Percentiles rank a stretch among this genome's conserved stretches.
phyloP scores from a whole-genome alignment of 2,797 vertebrate species.

The Gallirallus australis region DNA sequence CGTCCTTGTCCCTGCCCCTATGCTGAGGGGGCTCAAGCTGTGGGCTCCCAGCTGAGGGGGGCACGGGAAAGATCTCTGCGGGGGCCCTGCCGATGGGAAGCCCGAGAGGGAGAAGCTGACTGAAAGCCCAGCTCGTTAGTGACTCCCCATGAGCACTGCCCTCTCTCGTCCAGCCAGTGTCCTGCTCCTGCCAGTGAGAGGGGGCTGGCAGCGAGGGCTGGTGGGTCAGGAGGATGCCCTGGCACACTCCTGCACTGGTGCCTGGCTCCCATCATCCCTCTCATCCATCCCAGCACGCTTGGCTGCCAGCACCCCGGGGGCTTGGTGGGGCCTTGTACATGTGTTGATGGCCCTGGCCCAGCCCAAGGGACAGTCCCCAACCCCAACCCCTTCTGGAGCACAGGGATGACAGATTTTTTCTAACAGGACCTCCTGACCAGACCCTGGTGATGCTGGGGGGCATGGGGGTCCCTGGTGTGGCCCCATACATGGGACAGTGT shows the following conservation, averaged over 20 bases:
- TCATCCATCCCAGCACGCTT: fast-evolving
- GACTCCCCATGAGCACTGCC: not conserved
- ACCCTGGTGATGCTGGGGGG: not conserved
- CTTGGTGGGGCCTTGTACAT: fast-evolving
- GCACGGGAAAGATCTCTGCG: not conserved
- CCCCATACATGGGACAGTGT: not conserved
- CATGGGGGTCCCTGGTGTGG: fast-evolving
- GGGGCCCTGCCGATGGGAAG: not conserved
- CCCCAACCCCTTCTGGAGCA: not conserved
- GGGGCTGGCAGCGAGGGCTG: not conserved
- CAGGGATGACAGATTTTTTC: not conserved
- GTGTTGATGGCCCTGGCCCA: fast-evolving
- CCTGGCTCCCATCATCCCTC: not conserved
- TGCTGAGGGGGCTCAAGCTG: not conserved
- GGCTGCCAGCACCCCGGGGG: fast-evolving
- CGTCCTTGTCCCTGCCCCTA: not conserved
- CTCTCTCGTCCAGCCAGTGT: not conserved
- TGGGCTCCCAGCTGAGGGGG: fast-evolving
- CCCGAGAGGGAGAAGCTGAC: fast-evolving
- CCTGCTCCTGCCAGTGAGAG: not conserved
- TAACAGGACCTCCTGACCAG: not conserved
- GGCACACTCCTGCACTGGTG: fast-evolving
- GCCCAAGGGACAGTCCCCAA: not conserved
- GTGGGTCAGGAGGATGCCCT: not conserved
- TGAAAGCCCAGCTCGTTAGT: not conserved